Base-by-base conservation (phyloP, 2,888 invertebrate species). In the Hylaea fasciaria region DNA sequence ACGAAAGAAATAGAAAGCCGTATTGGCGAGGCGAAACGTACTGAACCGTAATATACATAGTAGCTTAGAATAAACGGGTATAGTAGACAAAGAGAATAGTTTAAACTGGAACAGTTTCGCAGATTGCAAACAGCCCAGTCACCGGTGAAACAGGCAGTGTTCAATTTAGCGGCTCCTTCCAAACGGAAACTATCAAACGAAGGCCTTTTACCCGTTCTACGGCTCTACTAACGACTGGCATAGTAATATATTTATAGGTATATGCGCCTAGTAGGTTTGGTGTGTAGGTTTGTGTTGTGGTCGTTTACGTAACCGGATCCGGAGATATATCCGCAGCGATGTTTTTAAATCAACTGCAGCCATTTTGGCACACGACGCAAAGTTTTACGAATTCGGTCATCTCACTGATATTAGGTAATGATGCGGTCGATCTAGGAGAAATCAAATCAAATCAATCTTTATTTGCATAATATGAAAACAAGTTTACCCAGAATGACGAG, bases 121-220 rank as follows among this genome's bases (percentile, higher is more conserved):
- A 32, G 46, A 46, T 45, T 51, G 39, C 35, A 45, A 35, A 43
- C 37, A 43, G 35, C 16, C 40, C 40, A 49, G 32, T 37, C 32
- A 35, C 45, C 11, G 41, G 4, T 5, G 35, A 49, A 43, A 17
- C 52, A 47, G 37, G 37, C 39, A 16, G 16, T 28, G 53, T 45
- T 49, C 48, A 53, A 53, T 48, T 59, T 45, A 16, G 51, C 35
- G 9, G 39, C 49, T 45, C 37, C 53, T 41, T 17, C 52, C 22
- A 49, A 59, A 59, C 59, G 49, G 59, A 59, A 59, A 54, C 59
- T 53, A 44, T 49, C 44, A 43, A 59, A 44, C 44, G 49, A 37
- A 48, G 35, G 39, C 53, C 40, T 47, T 54, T 54, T 54, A 45
- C 39, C 49, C 59, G 37, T 44, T 39, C 32, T n/a, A n/a, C n/a